Evolutionary conservation across 1,140 invertebrate species (phyloP), one percentile per base, ranked within the genome.

Genomic region (Cherax destructor): DNA sequence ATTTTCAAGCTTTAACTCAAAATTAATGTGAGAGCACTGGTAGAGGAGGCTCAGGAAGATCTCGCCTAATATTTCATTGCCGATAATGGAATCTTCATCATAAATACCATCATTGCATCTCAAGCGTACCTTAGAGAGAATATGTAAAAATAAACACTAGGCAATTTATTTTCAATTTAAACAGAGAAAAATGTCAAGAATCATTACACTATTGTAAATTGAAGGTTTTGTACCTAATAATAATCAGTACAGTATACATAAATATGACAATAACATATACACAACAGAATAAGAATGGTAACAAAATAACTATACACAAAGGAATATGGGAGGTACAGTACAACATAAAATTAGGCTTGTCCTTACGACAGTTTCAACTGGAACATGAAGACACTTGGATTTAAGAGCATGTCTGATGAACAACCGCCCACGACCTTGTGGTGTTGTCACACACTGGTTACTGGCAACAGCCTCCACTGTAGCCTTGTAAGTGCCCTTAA

Each of bases 31-130:
- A 81, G 94, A 94, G 77, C 95, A 95, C 94, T 96, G 95, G 85
- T 95, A 92, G 49, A 96, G 94, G 59, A 96, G 95, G 0, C 96
- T 96, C 78, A 96, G 88, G 81, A 96, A 94, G 93, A 96, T 96
- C 94, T 96, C 95, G 1, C 95, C 94, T 41, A 96, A 92, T 91
- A 96, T 96, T 94, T 96, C 95, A 94, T 96, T 95, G 21, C 95
- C 95, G 52, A 95, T 88, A 81, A 96, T 95, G 80, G 93, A 94
- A 61, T 91, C 91, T 80, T 85, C 74, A 89, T 94, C 89, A 92
- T 94, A 94, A 72, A 91, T 49, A 49, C 84, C 76, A 30, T 88
- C 65, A 50, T 88, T 80, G 52, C 92, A 89, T 59, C 87, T 91
- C 72, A 81, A 77, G 16, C 91, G 80, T 10, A 92, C 93, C 92